Conservation (phyloP, 2,888 invertebrate species). For the Cataglyphis cursor region DNA sequence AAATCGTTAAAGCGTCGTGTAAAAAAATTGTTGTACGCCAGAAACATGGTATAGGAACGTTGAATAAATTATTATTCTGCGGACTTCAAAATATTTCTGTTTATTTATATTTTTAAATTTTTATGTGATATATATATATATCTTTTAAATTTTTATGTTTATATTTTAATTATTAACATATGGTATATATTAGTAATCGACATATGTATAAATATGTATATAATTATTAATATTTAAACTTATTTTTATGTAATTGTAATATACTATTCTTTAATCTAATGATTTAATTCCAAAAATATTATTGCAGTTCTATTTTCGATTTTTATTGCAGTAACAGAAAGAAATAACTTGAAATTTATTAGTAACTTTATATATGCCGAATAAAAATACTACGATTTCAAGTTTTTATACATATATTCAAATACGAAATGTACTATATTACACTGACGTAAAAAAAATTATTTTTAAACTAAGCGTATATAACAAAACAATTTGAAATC, state of each 20-base stretch:
- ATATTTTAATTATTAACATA: not conserved
- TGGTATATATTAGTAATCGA: too few relatives aligned
- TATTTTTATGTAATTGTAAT: not conserved
- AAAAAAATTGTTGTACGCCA: not conserved
- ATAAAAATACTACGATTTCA: not conserved
- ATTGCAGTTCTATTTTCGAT: not conserved
- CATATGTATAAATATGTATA: not conserved
- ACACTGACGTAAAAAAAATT: not conserved
- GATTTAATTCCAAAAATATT: not conserved
- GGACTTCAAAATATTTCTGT: not conserved
- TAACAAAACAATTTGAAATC: not conserved
- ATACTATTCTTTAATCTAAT: not conserved
- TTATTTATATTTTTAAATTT: not conserved
- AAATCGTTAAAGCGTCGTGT: not conserved
- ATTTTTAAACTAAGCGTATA: not conserved
- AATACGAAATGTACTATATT: not conserved
- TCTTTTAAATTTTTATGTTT: not conserved
- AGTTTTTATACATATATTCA: not conserved
- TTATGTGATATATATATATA: not conserved
- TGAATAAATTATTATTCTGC: conserved; percentile 7
- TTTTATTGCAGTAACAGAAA: not conserved
- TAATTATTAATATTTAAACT: not conserved
- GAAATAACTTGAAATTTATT: not conserved
- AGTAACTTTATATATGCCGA: not conserved
- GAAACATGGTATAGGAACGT: not conserved